Evolutionary conservation across 2,113 vertebrate species (phyloP).

Genomic region (Onychostruthus taczanowskii): DNA sequence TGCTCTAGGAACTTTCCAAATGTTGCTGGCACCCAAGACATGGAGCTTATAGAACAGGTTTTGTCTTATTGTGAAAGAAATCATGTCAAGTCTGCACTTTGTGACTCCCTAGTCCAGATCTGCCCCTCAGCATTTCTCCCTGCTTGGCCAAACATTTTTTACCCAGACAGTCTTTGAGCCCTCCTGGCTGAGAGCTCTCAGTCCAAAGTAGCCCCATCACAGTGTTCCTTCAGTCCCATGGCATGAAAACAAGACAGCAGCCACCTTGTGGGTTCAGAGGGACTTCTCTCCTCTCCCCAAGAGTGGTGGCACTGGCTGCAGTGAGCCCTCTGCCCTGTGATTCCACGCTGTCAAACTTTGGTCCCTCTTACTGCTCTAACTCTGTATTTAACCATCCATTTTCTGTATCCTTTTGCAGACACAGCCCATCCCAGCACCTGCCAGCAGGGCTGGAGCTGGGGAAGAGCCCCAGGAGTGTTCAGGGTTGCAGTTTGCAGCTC

Average conservation of each 20-base stretch:
- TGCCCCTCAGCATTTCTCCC: not conserved
- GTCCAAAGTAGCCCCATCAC: not conserved
- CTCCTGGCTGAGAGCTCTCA: not conserved
- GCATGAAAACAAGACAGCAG: not conserved
- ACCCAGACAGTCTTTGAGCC: not conserved
- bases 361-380: not conserved
- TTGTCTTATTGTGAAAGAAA: not conserved
- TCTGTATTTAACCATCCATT: not conserved
- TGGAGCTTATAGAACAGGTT: not conserved
- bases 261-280: not conserved
- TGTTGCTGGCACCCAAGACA: not conserved
- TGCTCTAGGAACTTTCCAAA: not conserved
- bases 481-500: not conserved
- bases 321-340: not conserved
- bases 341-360: not conserved
- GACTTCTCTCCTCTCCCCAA: not conserved
- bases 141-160: not conserved
- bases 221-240: fast-evolving
- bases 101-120: not conserved
- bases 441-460: not conserved
- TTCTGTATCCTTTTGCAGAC: not conserved
- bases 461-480: not conserved
- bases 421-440: not conserved
- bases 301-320: not conserved
- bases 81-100: not conserved